Percentiles rank a stretch among this genome's conserved stretches.
phyloP scores from a whole-genome alignment of 2,113 vertebrate genomes.

The Forbesichthys papilliferus region DNA sequence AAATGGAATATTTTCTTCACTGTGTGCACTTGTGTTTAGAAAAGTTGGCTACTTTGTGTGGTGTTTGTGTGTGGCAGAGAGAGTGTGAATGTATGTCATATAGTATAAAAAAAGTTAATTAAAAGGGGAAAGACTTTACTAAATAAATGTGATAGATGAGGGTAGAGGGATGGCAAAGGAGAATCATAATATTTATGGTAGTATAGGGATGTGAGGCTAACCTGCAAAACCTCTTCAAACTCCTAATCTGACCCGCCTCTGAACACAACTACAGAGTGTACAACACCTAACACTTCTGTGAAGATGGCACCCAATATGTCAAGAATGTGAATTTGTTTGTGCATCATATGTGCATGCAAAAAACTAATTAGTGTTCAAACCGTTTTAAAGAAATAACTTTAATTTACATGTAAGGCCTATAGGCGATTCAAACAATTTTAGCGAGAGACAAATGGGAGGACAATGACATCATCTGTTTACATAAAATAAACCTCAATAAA shows the following conservation, averaged over 20 bases:
- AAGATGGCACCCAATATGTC: no score
- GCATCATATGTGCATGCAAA: no score
- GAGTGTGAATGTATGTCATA: not conserved
- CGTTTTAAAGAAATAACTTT: no score
- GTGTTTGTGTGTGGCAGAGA: not conserved
- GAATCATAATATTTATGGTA: not conserved
- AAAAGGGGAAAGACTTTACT: not conserved
- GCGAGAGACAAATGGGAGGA: no score
- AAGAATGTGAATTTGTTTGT: no score
- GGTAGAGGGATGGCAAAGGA: not conserved
- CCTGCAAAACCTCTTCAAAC: constrained; percentile 1
- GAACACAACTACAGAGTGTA: constrained; percentile 4
- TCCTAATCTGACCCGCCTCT: constrained; percentile 25
- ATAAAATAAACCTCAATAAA: no score
- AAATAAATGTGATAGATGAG: not conserved
- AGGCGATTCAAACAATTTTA: no score
- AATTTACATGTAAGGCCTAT: no score
- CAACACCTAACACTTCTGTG: no score
- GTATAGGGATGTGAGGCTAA: not conserved
- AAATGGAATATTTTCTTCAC: constrained; percentile 64
- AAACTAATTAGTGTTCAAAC: no score
- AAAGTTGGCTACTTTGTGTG: constrained; percentile 43
- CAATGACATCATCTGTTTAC: no score
- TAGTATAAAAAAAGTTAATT: not conserved
- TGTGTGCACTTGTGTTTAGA: constrained; percentile 50